Evolutionary conservation across 2,797 vertebrate genomes (phyloP), one percentile per base, ranked within the genome.

Genomic region (Betta splendens): DNA sequence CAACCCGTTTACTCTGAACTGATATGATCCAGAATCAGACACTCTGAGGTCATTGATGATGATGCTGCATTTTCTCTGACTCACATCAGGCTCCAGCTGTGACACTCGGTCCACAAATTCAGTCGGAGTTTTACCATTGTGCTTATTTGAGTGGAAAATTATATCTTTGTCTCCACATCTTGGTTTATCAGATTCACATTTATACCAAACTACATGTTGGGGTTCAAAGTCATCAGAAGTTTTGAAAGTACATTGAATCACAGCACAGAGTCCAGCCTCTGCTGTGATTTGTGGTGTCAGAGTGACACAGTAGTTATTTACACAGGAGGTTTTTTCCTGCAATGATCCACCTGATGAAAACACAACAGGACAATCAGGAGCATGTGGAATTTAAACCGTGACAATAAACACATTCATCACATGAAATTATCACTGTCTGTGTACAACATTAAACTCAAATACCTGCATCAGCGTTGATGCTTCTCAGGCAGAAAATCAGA

Each of bases 1-100:
- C 43, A 33, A 0, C 11, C 60, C 40, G 32, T 22, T 46, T 13
- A 83, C 38, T 75, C 67, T 70, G 43, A 81, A 4, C 3, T 53
- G 54, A 75, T 85, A 86, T 6, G 2, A 12, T 42, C 78, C 82
- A 47, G 80, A 75, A 49, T 86, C 82, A 0, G 69, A 73, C 22
- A 6, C 4, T 0, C 3, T 46, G 23, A 85, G 51, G 48, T 80
- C 31, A 20, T 62, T 83, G 58, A 85, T 62, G n/a, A 77, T 49
- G 66, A 85, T 67, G 68, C 77, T 75, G 74, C 82, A 85, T 69
- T 64, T 0, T 11, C 2, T 4, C 15, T 0, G 2, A 3, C 0
- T 18, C 39, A 62, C 1, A 3, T 72, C 4, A 15, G 48, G 9
- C 20, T 79, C 38, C 64, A 83, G 2, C 44, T 72, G 37, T 0